These are phyloP conservation scores for Yponomeuta malinellus DNA, from an alignment of 2,888 invertebrate species.

Conservation along the genomic window DNA sequence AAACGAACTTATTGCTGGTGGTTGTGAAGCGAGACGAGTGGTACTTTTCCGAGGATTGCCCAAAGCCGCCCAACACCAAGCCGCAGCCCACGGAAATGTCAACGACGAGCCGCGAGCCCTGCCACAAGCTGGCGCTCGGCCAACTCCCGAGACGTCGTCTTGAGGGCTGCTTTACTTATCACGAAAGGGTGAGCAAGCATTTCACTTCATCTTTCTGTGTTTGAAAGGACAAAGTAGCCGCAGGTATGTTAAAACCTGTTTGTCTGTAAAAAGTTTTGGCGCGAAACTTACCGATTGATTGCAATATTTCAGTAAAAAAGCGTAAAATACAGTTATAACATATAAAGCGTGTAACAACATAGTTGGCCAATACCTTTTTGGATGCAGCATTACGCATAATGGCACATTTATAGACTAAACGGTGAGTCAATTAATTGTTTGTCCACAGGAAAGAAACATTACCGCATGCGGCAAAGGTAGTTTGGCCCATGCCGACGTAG, in stretches of 20 bases:
- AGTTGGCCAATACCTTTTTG: too few species aligned
- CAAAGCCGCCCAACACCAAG: slow-evolving; percentile 79
- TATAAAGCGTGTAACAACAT: too few species aligned
- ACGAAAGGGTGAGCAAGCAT: slow-evolving; percentile 74
- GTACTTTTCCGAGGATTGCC: slow-evolving; percentile 38
- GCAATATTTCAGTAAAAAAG: too few species aligned
- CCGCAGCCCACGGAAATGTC: slow-evolving; percentile 50
- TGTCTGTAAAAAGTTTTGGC: too few species aligned
- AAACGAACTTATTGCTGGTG: slow-evolving; percentile 86
- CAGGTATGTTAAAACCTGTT: too few species aligned
- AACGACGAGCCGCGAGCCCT: slow-evolving; percentile 76
- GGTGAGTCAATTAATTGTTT: neutral
- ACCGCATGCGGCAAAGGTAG: slow-evolving; percentile 56
- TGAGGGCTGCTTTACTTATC: slow-evolving; percentile 85
- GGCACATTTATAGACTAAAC: too few species aligned
- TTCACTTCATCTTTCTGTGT: neutral
- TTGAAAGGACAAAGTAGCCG: neutral
- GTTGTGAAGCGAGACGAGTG: slow-evolving; percentile 74
- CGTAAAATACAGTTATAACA: too few species aligned
- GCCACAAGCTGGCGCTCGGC: slow-evolving; percentile 85
- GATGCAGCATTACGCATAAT: too few species aligned
- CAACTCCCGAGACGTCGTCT: slow-evolving; percentile 79
- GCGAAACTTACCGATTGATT: too few species aligned
- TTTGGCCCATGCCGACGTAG: slow-evolving; percentile 33
- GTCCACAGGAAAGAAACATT: slow-evolving; percentile 55